A percentile compares a stretch with the other conserved stretches of the same genome.
These are phyloP conservation scores for Drosophila pseudoobscura DNA, from an alignment of 1,140 invertebrate genomes.

Conservation along the genomic window DNA sequence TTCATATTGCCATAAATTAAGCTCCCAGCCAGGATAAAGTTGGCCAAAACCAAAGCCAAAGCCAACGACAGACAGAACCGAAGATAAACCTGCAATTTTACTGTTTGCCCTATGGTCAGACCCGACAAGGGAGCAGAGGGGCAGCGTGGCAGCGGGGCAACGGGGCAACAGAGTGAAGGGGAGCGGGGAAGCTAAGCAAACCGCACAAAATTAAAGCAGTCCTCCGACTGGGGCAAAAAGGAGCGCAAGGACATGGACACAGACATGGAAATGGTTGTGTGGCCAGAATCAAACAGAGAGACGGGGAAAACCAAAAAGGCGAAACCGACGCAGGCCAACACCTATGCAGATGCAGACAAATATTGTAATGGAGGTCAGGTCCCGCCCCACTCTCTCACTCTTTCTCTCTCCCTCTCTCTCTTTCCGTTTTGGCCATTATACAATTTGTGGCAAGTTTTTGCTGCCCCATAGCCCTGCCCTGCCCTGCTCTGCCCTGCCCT, in stretches of 20 bases:
- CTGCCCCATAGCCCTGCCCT: not conserved
- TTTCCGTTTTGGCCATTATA: slow-evolving; percentile 38
- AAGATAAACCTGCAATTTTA: slow-evolving; percentile 45
- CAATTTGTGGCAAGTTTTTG: slow-evolving; percentile 56
- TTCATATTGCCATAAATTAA: slow-evolving; percentile 55
- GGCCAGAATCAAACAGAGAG: slow-evolving; percentile 53
- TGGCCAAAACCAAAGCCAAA: slow-evolving; percentile 15
- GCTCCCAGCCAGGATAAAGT: slow-evolving; percentile 43
- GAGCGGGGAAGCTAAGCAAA: slow-evolving; percentile 10
- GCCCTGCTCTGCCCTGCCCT: not conserved
- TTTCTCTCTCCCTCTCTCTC: not conserved
- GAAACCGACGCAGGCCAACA: slow-evolving; percentile 48
- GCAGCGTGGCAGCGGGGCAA: not conserved
- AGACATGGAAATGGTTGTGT: slow-evolving; percentile 27
- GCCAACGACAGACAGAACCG: not conserved
- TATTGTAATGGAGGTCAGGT: slow-evolving; percentile 42
- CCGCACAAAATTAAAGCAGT: slow-evolving; percentile 57
- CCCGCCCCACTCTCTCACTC: not conserved
- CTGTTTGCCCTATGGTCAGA: not conserved
- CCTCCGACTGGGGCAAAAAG: not conserved
- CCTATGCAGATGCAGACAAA: slow-evolving; percentile 59
- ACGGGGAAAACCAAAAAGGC: slow-evolving; percentile 34
- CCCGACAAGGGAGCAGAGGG: not conserved
- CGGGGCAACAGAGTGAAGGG: not conserved
- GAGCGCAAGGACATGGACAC: too few species aligned